phyloP scores from a whole-genome alignment of 2,113 vertebrate genomes.

The Dromas ardeola region DNA sequence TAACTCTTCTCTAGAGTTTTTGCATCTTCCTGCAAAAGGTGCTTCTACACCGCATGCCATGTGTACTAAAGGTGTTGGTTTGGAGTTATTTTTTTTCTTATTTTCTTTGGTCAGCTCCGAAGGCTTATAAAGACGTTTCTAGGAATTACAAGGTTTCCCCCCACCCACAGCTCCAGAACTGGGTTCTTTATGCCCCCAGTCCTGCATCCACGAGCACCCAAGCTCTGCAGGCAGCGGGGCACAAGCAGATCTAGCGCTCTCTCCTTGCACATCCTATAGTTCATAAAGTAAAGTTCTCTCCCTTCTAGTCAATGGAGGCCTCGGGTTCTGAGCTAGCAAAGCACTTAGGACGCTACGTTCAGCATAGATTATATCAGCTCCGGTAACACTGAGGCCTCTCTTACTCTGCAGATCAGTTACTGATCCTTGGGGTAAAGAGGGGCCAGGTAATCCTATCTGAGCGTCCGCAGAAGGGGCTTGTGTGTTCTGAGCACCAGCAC shows the following conservation, averaged over 20 bases:
- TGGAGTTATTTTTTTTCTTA: background rate
- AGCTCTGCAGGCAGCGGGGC: background rate
- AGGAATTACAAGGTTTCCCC: no score
- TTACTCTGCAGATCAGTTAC: background rate
- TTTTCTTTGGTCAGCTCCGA: background rate
- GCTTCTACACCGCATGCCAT: background rate
- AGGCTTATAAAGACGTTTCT: background rate
- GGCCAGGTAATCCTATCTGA: background rate
- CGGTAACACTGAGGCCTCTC: background rate
- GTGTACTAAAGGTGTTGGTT: background rate
- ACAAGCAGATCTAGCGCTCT: no score
- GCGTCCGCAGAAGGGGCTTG: background rate
- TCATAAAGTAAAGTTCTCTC: background rate
- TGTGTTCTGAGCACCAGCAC: background rate
- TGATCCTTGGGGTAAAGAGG: background rate
- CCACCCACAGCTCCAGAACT: fast-evolving
- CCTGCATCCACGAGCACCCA: background rate
- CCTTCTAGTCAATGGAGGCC: background rate
- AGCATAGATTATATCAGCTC: background rate
- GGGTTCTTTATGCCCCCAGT: background rate
- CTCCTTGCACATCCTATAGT: background rate
- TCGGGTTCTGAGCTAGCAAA: background rate
- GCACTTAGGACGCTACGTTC: background rate
- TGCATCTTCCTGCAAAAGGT: background rate
- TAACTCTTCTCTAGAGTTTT: background rate